A percentile compares a stretch with the other conserved stretches of the same genome.
Conservation (phyloP, 2,888 invertebrate species). For the Plebejus melissa region DNA sequence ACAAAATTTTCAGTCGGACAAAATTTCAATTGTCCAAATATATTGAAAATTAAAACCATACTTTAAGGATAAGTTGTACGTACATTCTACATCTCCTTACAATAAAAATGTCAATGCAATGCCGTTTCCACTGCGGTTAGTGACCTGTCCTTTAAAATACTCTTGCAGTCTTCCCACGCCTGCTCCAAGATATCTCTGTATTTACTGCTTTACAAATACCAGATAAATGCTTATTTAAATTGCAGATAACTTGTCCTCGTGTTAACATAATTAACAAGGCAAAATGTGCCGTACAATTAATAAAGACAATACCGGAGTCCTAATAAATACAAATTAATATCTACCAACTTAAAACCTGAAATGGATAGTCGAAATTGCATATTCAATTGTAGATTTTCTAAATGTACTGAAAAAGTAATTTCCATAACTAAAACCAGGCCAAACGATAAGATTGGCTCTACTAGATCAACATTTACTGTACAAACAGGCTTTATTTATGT, state of each 20-base stretch:
- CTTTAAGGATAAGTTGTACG: not conserved
- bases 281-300: not conserved
- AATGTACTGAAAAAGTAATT: not conserved
- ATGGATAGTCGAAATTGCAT: not conserved
- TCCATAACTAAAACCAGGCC: not conserved
- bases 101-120: conserved; percentile 27
- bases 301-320: not conserved
- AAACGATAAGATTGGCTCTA: conserved; percentile 17
- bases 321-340: not conserved
- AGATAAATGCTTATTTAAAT: conserved; percentile 15
- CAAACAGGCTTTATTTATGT: conserved; percentile 25
- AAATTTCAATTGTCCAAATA: not conserved
- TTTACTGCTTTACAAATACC: conserved; percentile 28
- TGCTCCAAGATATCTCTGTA: conserved; percentile 57
- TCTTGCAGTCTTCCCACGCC: conserved; percentile 55
- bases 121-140: conserved; percentile 46
- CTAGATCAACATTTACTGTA: conserved; percentile 13
- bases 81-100: conserved; percentile 9
- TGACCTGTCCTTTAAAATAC: conserved; percentile 66
- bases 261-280: not conserved
- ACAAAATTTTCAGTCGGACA: not conserved
- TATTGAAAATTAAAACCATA: not conserved
- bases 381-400: not conserved
- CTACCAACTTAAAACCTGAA: not conserved
- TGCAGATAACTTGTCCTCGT: not conserved